Base-by-base conservation (phyloP, 2,797 vertebrate species). In the Alfaro cultratus region DNA sequence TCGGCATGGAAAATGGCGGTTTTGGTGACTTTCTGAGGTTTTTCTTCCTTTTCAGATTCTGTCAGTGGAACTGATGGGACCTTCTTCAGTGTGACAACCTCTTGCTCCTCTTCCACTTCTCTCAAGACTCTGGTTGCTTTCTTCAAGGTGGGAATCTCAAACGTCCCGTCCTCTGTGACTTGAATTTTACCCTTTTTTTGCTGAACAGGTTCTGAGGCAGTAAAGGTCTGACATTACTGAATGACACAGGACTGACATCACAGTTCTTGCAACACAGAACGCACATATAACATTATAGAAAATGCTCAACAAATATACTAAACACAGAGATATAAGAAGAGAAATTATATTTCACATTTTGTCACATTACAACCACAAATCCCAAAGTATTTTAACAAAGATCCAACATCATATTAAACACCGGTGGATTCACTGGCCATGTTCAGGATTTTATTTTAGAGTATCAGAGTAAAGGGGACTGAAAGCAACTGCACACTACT, bases 201-300 rank as follows among this genome's bases (percentile, higher is more conserved):
- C 90, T 92, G 88, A 94, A 94, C 62, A 82, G 85, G 73, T 94
- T 94, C 94, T 96, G 88, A 93, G 94, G 90, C 93, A 94, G 96
- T 85, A 96, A 96, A 96, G 81, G 90, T 95, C 95, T 94, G 82
- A 95, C 80, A 94, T 94, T 94, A 97, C 92, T 91, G 87, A 83
- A 36, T 49, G 71, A 82, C 57, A 82, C 23, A 9, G 45, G 75
- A 80, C 23, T 68, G 36, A 68, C 36, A 82, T 31, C 23, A 85
- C 46, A 64, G 8, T 46, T 45, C 47, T n/a, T 47, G 21, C 86
- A n/a, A 85, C 34, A 26, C 3, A 75, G 5, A 51, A 29, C 34
- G 39, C 11, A 75, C 39, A 77, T 31, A 67, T 31, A 7, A 62
- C 16, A 4, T 68, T 26, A 5, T 41, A 68, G 4, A 68, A 41